A percentile compares a stretch with the other conserved stretches of the same genome.
Conservation (phyloP, 2,888 invertebrate species). For the Spodoptera littoralis region DNA sequence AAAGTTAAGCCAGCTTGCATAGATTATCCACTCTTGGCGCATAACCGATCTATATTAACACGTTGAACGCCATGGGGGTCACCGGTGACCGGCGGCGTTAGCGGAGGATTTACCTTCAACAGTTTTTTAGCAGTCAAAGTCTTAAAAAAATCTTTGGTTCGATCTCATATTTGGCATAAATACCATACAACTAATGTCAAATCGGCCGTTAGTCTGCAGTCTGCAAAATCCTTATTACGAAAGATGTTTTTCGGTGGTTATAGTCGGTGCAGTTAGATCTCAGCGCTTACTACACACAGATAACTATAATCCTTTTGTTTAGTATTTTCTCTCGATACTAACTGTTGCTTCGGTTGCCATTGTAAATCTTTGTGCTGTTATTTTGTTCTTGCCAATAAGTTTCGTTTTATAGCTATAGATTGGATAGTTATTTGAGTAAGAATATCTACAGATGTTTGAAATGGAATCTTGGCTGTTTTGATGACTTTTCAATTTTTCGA, state of each 20-base stretch:
- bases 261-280: slow-evolving; percentile 49
- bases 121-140: too few relatives aligned
- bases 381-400: slow-evolving; percentile 10
- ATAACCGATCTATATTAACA: too few relatives aligned
- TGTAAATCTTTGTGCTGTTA: slow-evolving; percentile 6
- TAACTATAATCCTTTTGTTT: slow-evolving; percentile 55
- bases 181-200: too few relatives aligned
- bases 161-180: too few relatives aligned
- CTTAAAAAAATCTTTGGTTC: too few relatives aligned
- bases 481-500: too few relatives aligned
- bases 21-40: too few relatives aligned
- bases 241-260: slow-evolving; percentile 54
- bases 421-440: background rate
- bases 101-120: too few relatives aligned
- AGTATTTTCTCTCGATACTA: slow-evolving; percentile 41
- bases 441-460: background rate
- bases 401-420: background rate
- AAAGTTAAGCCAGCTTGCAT: too few relatives aligned
- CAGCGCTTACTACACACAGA: slow-evolving; percentile 38
- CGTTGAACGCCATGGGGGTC: too few relatives aligned
- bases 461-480: too few relatives aligned
- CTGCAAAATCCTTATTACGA: slow-evolving; percentile 36
- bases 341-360: slow-evolving; percentile 40
- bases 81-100: too few relatives aligned
- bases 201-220: slow-evolving; percentile 18